Base-by-base conservation (phyloP, 1,140 invertebrate species). In the Diuraphis noxia region DNA sequence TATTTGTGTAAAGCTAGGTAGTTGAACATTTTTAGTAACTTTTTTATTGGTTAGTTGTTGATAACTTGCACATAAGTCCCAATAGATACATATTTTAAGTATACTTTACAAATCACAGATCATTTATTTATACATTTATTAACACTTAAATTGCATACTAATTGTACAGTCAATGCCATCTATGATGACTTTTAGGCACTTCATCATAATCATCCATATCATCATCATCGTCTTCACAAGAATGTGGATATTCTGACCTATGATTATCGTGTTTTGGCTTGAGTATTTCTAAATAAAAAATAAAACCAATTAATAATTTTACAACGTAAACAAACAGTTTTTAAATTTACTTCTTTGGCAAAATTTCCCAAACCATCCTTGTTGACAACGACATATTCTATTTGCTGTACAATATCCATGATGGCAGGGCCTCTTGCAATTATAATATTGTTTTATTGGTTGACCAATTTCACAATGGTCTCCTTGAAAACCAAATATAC, bases 401-500 rank as follows among this genome's bases (percentile, higher is more conserved):
- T 92, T 92, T 36, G 36, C 92, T 23, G 91, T 90, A 81, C 92
- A 92, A 49, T 82, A 86, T 6, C 92, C 92, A 49, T 92, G 91
- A 34, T 84, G 87, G 38, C 92, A 92, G 30, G 92, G 92, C 25
- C 56, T 63, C 3, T 92, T 84, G 87, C 92, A 92, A 49, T 92
- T 46, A 36, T 72, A 40, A 85, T 49, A 85, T 38, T 85, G 77
- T 77, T 86, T 81, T 52, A 81, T 49, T 34, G 91, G 91, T 85
- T 92, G 92, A 46, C 92, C 91, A 49, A 92, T 92, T 87, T 92
- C 92, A 85, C 92, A 92, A 91, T 92, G 91, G 43, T 98, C 95
- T 30, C 97, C 97, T 91, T 95, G 95, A 92, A 97, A 96, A 36
- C 97, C 97, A 43, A 94, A 94, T 7, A 96, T 96, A 94, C 97